Conservation (phyloP, 1,140 invertebrate genomes). For the Hyphantria cunea region DNA sequence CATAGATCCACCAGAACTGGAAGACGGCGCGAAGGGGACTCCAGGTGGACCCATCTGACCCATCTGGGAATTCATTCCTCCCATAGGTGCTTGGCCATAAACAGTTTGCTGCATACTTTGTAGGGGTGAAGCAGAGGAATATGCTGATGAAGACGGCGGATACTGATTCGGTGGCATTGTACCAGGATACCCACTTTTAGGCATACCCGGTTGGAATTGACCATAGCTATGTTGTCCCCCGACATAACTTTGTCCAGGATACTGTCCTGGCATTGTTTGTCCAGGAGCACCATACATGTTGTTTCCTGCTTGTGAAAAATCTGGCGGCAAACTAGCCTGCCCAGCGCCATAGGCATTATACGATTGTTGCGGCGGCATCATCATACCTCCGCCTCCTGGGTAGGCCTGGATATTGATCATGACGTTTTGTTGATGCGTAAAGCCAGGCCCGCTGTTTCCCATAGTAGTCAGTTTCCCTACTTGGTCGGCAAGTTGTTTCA, state of each 20-base stretch:
- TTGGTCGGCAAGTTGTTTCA: constrained; percentile 77
- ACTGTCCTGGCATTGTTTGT: constrained; percentile 54
- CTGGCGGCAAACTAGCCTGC: constrained; percentile 50
- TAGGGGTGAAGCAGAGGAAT: constrained; percentile 59
- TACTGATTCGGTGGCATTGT: constrained; percentile 46
- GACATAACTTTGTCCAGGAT: constrained; percentile 58
- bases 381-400: constrained; percentile 62
- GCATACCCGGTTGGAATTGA: constrained; percentile 56
- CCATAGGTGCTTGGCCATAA: constrained; percentile 54
- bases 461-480: constrained; percentile 71
- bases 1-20: constrained; percentile 58
- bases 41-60: constrained; percentile 56
- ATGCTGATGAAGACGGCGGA: constrained; percentile 50
- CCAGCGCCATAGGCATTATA: constrained; percentile 52
- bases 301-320: constrained; percentile 45
- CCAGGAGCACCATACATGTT: constrained; percentile 52
- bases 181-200: constrained; percentile 51
- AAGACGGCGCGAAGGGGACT: constrained; percentile 49
- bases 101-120: constrained; percentile 73
- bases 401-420: constrained; percentile 81
- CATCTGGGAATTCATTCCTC: constrained; percentile 53
- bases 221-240: constrained; percentile 50
- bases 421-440: constrained; percentile 79
- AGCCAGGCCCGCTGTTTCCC: constrained; percentile 51
- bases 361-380: constrained; percentile 50